phyloP scores from a whole-genome alignment of 2,113 vertebrate species.

The Regulus satrapa region DNA sequence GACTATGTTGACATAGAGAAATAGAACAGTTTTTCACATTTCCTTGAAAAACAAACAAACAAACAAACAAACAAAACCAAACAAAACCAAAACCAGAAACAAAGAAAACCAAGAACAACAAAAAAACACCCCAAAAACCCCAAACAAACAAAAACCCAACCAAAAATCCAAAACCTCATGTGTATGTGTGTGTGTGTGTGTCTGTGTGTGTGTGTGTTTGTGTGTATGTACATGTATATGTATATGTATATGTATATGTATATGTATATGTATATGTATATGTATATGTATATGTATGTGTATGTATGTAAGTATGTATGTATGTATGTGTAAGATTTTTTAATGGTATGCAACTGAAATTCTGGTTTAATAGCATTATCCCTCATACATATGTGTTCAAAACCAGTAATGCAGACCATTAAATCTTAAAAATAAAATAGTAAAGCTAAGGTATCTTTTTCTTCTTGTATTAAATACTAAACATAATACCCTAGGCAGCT shows the following conservation, averaged over 20 bases:
- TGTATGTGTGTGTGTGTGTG: too few species aligned
- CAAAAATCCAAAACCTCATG: too few species aligned
- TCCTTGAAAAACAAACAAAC: neutral
- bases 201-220: too few species aligned
- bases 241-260: too few species aligned
- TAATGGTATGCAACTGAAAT: neutral
- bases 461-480: neutral
- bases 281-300: too few species aligned
- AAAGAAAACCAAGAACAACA: neutral
- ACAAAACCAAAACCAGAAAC: too few species aligned
- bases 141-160: too few species aligned
- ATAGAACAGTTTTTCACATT: neutral
- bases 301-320: too few species aligned
- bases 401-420: neutral
- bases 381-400: neutral
- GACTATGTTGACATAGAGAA: neutral
- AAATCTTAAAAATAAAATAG: neutral
- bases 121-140: too few species aligned
- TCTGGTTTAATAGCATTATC: neutral
- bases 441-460: neutral
- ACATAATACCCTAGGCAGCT: neutral
- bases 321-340: too few species aligned
- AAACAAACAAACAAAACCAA: accelerated
- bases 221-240: too few species aligned
- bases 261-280: too few species aligned